phyloP scores from a whole-genome alignment of 1,140 invertebrate species.

The Heterodera carotae region DNA sequence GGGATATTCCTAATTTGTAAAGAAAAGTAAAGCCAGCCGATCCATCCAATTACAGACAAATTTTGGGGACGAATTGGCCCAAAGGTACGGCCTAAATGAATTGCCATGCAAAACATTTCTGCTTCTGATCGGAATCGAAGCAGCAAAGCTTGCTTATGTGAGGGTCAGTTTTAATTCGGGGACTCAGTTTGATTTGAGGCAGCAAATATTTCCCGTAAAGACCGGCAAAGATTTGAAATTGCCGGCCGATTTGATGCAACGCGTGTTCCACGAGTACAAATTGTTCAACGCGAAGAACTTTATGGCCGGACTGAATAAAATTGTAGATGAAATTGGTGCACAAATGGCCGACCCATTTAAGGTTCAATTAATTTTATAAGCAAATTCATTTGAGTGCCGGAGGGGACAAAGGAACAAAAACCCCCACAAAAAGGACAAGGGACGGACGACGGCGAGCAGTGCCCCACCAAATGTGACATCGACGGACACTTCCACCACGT shows the following conservation, averaged over 20 bases:
- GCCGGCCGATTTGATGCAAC: slow-evolving; percentile 53
- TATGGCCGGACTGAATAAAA: slow-evolving; percentile 60
- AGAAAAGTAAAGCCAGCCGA: not conserved
- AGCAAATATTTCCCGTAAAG: slow-evolving; percentile 22
- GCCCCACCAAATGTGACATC: slow-evolving; percentile 5
- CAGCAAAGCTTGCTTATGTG: slow-evolving; percentile 58
- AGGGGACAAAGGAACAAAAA: not conserved
- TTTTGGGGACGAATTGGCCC: slow-evolving; percentile 51
- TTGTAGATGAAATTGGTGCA: slow-evolving; percentile 56
- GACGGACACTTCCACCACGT: not conserved
- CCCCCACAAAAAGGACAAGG: slow-evolving; percentile 3
- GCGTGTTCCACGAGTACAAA: slow-evolving; percentile 55
- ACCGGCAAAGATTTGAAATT: slow-evolving; percentile 54
- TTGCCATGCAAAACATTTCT: slow-evolving; percentile 55
- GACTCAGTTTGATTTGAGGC: no score
- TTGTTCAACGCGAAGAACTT: slow-evolving; percentile 58
- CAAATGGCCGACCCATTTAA: slow-evolving; percentile 53
- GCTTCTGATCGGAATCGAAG: slow-evolving; percentile 56
- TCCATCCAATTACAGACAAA: slow-evolving; percentile 38
- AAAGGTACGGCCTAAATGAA: slow-evolving; percentile 45
- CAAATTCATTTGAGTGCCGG: no score
- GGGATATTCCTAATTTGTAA: no score
- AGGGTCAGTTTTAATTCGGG: no score
- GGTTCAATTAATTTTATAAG: slow-evolving; percentile 15
- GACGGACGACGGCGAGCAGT: not conserved